A percentile compares a stretch with the other conserved stretches of the same genome.
Evolutionary conservation across 1,140 invertebrate species (phyloP).

Genomic region (Planococcus citri): DNA sequence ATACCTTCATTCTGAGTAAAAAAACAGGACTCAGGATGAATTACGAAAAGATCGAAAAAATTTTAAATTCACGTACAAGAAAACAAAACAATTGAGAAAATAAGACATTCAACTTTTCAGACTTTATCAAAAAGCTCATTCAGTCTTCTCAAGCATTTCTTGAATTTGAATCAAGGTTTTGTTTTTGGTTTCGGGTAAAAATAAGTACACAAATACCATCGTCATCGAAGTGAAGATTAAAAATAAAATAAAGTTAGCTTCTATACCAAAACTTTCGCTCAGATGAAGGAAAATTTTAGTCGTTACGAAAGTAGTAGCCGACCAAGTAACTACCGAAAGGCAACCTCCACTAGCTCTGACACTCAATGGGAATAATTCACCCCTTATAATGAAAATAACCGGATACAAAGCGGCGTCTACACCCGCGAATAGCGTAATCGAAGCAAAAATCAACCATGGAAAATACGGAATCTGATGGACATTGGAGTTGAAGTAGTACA

Average conservation of each 20-base stretch:
- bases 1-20: no score
- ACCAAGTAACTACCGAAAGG: constrained; percentile 34
- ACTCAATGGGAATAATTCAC: constrained; percentile 47
- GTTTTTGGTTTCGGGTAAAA: constrained; percentile 70
- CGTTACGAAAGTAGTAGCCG: constrained; percentile 48
- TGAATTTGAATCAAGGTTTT: constrained; percentile 62
- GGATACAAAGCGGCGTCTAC: constrained; percentile 37
- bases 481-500: constrained; percentile 39
- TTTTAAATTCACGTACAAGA: no score
- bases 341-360: constrained; percentile 43
- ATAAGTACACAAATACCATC: constrained; percentile 41
- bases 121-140: no score
- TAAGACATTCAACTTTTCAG: no score
- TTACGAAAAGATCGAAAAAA: no score
- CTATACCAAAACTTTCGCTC: constrained; percentile 43
- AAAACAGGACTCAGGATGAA: no score
- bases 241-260: constrained; percentile 69
- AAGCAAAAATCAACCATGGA: not conserved
- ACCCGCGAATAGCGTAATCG: not conserved
- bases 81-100: no score
- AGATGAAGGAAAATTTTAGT: constrained; percentile 60
- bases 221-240: constrained; percentile 50
- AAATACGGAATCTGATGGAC: constrained; percentile 14
- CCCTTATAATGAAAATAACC: constrained; percentile 43
- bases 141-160: constrained; percentile 28